These are phyloP conservation scores for Steinernema hermaphroditum DNA, from an alignment of 2,888 invertebrate genomes.

Conservation along the genomic window DNA sequence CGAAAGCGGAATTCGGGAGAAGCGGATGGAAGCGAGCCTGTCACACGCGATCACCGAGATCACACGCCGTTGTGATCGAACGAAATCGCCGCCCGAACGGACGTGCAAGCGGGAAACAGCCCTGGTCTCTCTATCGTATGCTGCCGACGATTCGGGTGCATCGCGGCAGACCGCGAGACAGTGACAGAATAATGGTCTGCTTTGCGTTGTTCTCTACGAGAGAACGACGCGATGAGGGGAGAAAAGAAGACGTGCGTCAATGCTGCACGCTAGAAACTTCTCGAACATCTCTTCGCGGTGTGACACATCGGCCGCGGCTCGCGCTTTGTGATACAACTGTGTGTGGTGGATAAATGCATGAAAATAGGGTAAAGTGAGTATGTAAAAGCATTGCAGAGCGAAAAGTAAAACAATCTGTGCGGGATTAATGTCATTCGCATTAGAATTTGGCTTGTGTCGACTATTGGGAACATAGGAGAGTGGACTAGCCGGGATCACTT, in stretches of 20 bases:
- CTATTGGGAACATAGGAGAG: no score
- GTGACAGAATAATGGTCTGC: neutral
- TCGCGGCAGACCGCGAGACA: neutral
- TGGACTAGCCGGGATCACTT: no score
- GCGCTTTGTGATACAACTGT: neutral
- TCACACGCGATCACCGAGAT: conserved; percentile 16
- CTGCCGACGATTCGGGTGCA: neutral
- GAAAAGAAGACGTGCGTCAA: neutral
- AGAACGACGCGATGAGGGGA: neutral
- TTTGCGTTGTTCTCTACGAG: neutral
- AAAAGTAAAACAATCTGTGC: no score
- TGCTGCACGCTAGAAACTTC: neutral
- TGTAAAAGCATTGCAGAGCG: no score
- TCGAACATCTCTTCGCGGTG: neutral
- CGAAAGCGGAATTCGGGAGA: neutral
- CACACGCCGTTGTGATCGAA: conserved; percentile 8
- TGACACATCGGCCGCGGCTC: neutral
- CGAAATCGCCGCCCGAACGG: conserved; percentile 3
- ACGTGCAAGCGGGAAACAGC: neutral
- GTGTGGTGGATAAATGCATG: no score
- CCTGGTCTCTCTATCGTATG: neutral
- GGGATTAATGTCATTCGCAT: no score
- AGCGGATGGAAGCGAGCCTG: conserved; percentile 1
- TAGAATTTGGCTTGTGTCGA: no score
- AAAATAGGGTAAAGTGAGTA: no score